Conservation (phyloP, 2,797 vertebrate genomes). For the Myiothlypis coronata region DNA sequence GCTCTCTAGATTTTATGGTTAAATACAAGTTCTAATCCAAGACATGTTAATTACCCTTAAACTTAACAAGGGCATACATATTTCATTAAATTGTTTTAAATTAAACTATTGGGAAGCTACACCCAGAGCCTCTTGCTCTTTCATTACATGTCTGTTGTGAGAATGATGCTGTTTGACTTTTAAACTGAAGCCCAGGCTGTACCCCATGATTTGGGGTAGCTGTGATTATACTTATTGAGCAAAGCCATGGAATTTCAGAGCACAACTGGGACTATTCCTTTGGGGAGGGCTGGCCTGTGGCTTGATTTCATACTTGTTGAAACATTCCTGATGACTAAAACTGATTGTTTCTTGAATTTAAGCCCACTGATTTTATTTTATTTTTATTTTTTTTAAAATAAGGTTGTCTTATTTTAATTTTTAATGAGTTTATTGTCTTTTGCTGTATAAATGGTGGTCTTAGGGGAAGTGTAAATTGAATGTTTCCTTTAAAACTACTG, state of each 20-base stretch:
- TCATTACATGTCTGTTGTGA: not conserved
- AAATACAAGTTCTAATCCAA: not conserved
- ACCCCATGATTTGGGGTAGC: not conserved
- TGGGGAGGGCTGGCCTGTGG: not conserved
- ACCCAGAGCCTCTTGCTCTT: not conserved
- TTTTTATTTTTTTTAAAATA: not conserved
- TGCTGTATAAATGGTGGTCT: not conserved
- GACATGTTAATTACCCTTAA: not conserved
- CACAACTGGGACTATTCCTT: not conserved
- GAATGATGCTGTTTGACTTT: not conserved
- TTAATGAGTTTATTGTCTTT: not conserved
- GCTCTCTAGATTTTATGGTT: not conserved
- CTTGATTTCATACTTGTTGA: not conserved
- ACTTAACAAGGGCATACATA: not conserved
- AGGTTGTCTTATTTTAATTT: not conserved
- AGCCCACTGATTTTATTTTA: not conserved
- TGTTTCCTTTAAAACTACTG: not conserved
- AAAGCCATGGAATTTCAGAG: not conserved
- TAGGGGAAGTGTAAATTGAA: not conserved
- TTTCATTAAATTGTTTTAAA: not conserved
- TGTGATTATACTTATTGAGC: not conserved
- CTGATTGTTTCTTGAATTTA: not conserved
- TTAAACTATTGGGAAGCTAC: not conserved
- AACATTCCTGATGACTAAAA: not conserved
- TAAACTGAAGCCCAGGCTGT: not conserved